Base-by-base conservation (phyloP, 2,888 invertebrate genomes). In the Bombylius major region DNA sequence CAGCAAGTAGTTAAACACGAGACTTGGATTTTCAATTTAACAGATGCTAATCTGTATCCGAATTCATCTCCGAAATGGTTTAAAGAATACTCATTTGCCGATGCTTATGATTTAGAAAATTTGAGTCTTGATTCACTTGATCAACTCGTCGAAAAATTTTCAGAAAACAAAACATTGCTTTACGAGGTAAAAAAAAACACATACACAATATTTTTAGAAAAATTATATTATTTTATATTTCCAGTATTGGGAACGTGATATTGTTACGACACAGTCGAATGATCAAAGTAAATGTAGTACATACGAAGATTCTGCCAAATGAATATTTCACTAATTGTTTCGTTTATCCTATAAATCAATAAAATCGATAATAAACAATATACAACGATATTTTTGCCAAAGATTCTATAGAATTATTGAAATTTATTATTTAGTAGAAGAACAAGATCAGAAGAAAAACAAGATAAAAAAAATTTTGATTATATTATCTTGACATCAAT, bases 21-120 rank as follows among this genome's bases (percentile, higher is more conserved):
- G 5, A 84, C 83, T 54, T 90, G 83, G 76, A 82, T 80, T 13
- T 84, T 86, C 67, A 87, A 92, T 69, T 69, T 93, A 47, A 86
- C 85, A 0, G 79, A 79, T 67, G 87, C 90, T 0, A 89, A 89
- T 68, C 66, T 77, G 12, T 72, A 76, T 1, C 78, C 81, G 0
- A 65, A 77, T 4, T 62, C 73, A 46, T 70, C 75, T 13, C 89
- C 90, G 0, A 73, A 75, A 8, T 91, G 91, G 90, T 81, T 78
- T 65, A 78, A 82, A 68, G 80, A 88, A 33, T 91, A 91, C 68
- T 80, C 83, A n/a, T 84, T 90, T 63, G 82, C 79, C 64, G 78
- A 82, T 51, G 80, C 79, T 11, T 90, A 83, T 65, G 77, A 76
- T 13, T 68, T 86, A 23, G 58, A 70, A 0, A 79, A 83, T 63